phyloP scores from a whole-genome alignment of 1,140 invertebrate genomes.

The Polypedilum pembai region DNA sequence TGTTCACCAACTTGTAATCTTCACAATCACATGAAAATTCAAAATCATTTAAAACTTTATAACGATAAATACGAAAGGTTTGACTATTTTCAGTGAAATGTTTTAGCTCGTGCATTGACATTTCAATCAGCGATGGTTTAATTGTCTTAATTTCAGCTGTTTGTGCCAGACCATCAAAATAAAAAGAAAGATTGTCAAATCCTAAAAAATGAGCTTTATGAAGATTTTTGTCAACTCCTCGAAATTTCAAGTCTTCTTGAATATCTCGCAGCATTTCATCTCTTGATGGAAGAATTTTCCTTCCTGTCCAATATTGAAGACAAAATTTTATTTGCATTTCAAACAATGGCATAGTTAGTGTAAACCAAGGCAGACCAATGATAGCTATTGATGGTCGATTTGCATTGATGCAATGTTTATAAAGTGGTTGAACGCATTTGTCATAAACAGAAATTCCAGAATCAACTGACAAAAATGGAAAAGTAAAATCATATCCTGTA shows the following conservation, averaged over 20 bases:
- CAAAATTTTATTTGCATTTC: slow-evolving; percentile 50
- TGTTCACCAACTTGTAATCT: too few relatives aligned
- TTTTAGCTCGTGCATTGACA: too few relatives aligned
- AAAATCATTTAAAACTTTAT: too few relatives aligned
- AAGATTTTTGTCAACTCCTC: slow-evolving; percentile 49
- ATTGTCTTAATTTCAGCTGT: slow-evolving; percentile 47
- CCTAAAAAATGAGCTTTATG: slow-evolving; percentile 60
- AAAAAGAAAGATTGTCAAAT: slow-evolving; percentile 44
- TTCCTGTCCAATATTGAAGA: neutral
- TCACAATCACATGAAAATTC: neutral
- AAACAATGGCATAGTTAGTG: slow-evolving; percentile 56
- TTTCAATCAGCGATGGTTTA: slow-evolving; percentile 40
- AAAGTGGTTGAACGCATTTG: slow-evolving; percentile 53
- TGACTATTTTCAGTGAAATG: too few relatives aligned
- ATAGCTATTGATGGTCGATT: slow-evolving; percentile 53
- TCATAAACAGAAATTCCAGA: slow-evolving; percentile 42
- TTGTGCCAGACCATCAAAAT: slow-evolving; percentile 52
- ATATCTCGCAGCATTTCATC: slow-evolving; percentile 55
- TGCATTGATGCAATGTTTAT: slow-evolving; percentile 56
- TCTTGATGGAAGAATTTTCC: slow-evolving; percentile 10
- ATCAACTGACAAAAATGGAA: slow-evolving; percentile 35
- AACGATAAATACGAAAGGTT: too few relatives aligned
- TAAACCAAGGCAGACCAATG: slow-evolving; percentile 49
- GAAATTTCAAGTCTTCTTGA: slow-evolving; percentile 45
- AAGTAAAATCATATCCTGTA: slow-evolving; percentile 39